These are phyloP conservation scores for Simalia tracyae DNA, from an alignment of 2,797 vertebrate genomes.

Conservation along the genomic window DNA sequence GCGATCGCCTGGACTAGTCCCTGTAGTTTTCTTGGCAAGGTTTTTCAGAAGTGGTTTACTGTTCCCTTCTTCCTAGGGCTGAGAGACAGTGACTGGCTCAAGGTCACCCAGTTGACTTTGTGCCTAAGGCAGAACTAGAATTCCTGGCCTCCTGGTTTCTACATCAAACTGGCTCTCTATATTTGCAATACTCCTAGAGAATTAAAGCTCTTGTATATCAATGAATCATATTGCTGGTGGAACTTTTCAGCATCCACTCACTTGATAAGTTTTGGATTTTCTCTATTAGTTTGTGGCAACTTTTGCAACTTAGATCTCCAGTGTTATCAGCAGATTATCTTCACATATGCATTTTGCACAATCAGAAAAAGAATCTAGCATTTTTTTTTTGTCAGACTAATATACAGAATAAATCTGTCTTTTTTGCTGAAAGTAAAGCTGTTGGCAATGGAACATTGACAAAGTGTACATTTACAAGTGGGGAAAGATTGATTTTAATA, in stretches of 20 bases:
- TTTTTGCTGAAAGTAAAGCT: not conserved
- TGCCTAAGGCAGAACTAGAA: too few relatives aligned
- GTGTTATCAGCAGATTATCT: not conserved
- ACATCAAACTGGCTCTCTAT: too few relatives aligned
- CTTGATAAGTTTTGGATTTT: not conserved
- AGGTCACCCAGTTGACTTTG: too few relatives aligned
- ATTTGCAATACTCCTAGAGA: slow-evolving; percentile 1
- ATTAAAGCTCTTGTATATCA: not conserved
- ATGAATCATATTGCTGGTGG: not conserved
- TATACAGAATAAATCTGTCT: not conserved
- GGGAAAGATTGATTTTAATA: not conserved
- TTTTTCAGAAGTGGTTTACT: too few relatives aligned
- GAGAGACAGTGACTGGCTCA: too few relatives aligned
- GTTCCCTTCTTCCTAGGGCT: too few relatives aligned
- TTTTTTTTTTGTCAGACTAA: not conserved
- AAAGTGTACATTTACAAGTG: not conserved
- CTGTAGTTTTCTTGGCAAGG: too few relatives aligned
- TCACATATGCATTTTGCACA: accelerated
- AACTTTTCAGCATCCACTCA: not conserved
- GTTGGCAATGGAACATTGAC: not conserved
- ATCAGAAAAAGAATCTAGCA: not conserved
- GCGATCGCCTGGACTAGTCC: too few relatives aligned
- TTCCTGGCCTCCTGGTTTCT: too few relatives aligned
- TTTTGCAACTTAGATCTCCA: slow-evolving; percentile 9
- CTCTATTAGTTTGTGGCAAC: not conserved